phyloP scores from a whole-genome alignment of 2,888 invertebrate genomes.

The Nemoura dubitans region DNA sequence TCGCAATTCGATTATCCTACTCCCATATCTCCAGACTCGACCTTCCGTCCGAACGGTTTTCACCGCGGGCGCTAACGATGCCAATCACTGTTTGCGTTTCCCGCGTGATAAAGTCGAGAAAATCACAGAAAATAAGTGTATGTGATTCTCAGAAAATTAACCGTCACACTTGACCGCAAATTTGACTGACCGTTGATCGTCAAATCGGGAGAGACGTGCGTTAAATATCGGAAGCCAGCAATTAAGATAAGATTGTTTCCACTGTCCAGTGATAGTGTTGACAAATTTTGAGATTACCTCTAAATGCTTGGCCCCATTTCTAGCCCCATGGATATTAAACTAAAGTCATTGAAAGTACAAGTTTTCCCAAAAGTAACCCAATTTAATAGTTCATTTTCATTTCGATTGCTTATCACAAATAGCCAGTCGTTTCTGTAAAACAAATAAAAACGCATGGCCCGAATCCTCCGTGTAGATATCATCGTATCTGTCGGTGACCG shows the following conservation, averaged over 20 bases:
- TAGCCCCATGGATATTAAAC: too few species aligned
- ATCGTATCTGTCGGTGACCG: constrained; percentile 83
- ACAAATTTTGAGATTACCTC: too few species aligned
- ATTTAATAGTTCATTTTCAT: too few species aligned
- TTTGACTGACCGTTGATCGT: neutral
- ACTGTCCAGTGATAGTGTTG: too few species aligned
- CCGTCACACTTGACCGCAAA: neutral
- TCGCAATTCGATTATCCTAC: neutral
- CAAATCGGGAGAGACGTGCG: too few species aligned
- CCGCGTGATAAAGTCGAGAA: neutral
- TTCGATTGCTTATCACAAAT: too few species aligned
- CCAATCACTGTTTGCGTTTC: neutral
- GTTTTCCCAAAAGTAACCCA: too few species aligned
- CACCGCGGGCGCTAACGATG: neutral
- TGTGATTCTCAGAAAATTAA: neutral
- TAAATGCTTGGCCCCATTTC: too few species aligned
- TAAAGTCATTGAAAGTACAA: too few species aligned
- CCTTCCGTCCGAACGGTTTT: neutral
- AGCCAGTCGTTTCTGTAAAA: too few species aligned
- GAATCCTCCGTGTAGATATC: constrained; percentile 73
- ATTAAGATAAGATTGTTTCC: neutral
- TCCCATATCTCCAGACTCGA: neutral
- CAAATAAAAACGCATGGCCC: too few species aligned
- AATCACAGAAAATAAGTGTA: neutral
- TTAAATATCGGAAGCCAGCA: neutral